These are phyloP conservation scores for Scaptodrosophila lebanonensis DNA, from an alignment of 1,140 invertebrate genomes.

Conservation along the genomic window DNA sequence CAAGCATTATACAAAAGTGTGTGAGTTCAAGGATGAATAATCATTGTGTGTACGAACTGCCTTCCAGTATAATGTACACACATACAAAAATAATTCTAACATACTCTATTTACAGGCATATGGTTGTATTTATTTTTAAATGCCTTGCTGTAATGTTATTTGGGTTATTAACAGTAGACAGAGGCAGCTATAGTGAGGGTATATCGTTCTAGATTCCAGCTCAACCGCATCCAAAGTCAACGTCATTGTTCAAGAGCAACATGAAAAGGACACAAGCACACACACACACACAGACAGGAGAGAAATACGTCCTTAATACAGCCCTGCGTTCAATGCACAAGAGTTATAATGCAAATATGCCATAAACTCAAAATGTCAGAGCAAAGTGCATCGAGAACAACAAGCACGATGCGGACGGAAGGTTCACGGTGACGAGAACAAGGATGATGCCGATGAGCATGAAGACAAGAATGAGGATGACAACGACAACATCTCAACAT, in stretches of 20 bases:
- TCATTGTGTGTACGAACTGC: too few species aligned
- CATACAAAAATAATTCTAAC: too few species aligned
- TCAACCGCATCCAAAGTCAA: constrained; percentile 47
- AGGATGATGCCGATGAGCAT: constrained; percentile 31
- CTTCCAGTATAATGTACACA: too few species aligned
- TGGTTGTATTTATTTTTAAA: too few species aligned
- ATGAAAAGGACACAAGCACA: constrained; percentile 21
- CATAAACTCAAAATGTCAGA: constrained; percentile 71
- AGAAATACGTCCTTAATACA: neutral
- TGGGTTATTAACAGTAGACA: constrained; percentile 60
- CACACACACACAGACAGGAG: constrained; percentile 12
- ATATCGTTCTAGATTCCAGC: too few species aligned
- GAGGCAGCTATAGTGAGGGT: constrained; percentile 23
- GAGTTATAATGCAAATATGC: constrained; percentile 69
- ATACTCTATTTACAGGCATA: too few species aligned
- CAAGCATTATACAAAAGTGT: too few species aligned
- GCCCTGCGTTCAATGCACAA: constrained; percentile 12
- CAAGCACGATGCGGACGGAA: constrained; percentile 11
- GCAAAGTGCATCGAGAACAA: constrained; percentile 53
- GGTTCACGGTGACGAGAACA: constrained; percentile 6
- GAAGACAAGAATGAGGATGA: constrained; percentile 23
- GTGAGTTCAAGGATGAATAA: too few species aligned
- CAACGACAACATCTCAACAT: constrained; percentile 57
- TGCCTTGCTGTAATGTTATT: constrained; percentile 35
- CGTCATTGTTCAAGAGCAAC: constrained; percentile 58